Conservation (phyloP, 2,888 invertebrate genomes). For the Tyria jacobaeae region DNA sequence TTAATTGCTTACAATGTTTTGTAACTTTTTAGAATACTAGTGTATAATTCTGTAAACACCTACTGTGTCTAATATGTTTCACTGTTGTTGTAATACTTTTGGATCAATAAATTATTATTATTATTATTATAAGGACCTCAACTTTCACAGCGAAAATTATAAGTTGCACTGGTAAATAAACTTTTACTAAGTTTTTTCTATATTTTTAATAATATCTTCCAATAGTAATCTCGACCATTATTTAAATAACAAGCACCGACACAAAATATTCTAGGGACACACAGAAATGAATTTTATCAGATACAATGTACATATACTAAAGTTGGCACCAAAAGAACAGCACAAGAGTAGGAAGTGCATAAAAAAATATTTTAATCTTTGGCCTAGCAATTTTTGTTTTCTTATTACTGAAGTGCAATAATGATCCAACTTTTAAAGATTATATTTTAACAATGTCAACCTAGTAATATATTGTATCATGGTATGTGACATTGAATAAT, state of each 20-base stretch:
- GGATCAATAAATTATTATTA: too few relatives aligned
- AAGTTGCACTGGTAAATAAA: slow-evolving; percentile 11
- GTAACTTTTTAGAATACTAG: too few relatives aligned
- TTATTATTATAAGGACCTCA: too few relatives aligned
- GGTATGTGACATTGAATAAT: slow-evolving; percentile 45
- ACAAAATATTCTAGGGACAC: slow-evolving; percentile 54
- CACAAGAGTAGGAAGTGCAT: slow-evolving; percentile 64
- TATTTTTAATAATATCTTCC: slow-evolving; percentile 52
- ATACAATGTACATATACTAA: slow-evolving; percentile 55
- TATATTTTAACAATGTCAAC: slow-evolving; percentile 47
- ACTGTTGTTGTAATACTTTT: too few relatives aligned
- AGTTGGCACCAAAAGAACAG: slow-evolving; percentile 73
- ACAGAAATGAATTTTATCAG: slow-evolving; percentile 55
- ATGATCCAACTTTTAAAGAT: slow-evolving; percentile 40
- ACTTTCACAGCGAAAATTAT: too few relatives aligned
- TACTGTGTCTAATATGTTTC: too few relatives aligned
- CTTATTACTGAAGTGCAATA: slow-evolving; percentile 49
- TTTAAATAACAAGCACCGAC: slow-evolving; percentile 58
- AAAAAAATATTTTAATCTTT: slow-evolving; percentile 73
- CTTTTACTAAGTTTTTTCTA: slow-evolving; percentile 29
- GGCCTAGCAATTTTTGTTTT: slow-evolving; percentile 75
- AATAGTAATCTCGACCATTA: slow-evolving; percentile 59
- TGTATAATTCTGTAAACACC: too few relatives aligned
- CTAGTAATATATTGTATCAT: slow-evolving; percentile 51
- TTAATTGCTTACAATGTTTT: too few relatives aligned